phyloP scores from a whole-genome alignment of 2,797 vertebrate genomes.

The Pogoniulus pusillus region DNA sequence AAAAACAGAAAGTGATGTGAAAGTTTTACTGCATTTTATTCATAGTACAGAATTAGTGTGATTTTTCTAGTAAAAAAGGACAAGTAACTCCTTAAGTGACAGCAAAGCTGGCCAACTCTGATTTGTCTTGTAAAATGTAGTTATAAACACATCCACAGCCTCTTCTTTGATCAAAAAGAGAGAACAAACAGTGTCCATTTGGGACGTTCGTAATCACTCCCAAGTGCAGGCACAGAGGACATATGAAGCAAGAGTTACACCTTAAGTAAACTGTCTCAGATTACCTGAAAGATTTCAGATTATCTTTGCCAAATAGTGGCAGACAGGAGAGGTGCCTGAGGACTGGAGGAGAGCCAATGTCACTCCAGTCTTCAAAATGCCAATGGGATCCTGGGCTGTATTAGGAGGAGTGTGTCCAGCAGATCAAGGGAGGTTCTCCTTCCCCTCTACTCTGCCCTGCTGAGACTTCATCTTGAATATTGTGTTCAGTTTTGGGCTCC shows the following conservation, averaged over 20 bases:
- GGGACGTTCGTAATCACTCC: not conserved
- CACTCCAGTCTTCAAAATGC: too few species aligned
- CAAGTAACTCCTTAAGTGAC: not conserved
- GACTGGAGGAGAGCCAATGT: too few species aligned
- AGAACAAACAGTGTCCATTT: not conserved
- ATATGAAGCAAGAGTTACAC: not conserved
- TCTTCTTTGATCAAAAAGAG: not conserved
- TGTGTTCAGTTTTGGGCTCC: too few species aligned
- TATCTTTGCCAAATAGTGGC: too few species aligned
- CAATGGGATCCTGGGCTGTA: too few species aligned
- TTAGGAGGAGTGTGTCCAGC: too few species aligned
- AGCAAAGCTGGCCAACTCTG: not conserved
- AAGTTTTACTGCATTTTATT: not conserved
- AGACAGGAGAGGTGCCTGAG: too few species aligned
- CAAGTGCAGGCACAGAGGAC: not conserved
- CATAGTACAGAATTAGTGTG: not conserved
- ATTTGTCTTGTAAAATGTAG: not conserved
- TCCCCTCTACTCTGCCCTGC: too few species aligned
- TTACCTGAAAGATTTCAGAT: too few species aligned
- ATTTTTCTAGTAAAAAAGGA: not conserved
- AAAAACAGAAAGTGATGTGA: not conserved
- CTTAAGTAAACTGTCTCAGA: not conserved
- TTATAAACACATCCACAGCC: rapidly evolving
- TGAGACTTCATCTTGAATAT: too few species aligned
- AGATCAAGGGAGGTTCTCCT: too few species aligned